Evolutionary conservation across 2,113 vertebrate genomes (phyloP), one percentile per base, ranked within the genome.

Genomic region (Mormyrus lacerda): DNA sequence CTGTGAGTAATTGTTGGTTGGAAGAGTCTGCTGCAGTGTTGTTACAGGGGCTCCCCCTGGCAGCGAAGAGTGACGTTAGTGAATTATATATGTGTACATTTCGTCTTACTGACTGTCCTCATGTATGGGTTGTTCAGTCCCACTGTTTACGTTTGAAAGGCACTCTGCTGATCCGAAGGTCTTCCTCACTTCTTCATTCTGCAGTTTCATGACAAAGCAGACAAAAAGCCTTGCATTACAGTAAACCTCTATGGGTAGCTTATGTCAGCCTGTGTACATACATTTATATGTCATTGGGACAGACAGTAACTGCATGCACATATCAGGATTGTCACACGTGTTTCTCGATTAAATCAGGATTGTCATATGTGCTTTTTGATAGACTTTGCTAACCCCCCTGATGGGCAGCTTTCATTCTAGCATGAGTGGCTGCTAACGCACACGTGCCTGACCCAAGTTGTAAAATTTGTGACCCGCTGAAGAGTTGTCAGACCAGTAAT

Each of bases 401-500:
- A 42, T 42, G 35, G 82, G 44, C 42, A 42, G 39, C 42, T 21
- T 44, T 21, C 27, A 19, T 21, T 31, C 15, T 84, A 84, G 44
- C 39, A 10, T 82, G 76, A 44, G 76, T 50, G 45, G n/a, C 84
- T 31, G 47, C 7, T 93, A 93, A 93, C 92, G 92, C 91, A 93
- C 92, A 90, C 58, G 82, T 84, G 82, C 89, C 91, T 90, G 92
- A 89, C 91, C 92, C 89, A 45, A 58, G 91, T 86, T 85, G 93
- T 90, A 94, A 93, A 93, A 88, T 89, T 73, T 93, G 91, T 93
- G 94, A 94, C 93, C 93, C 90, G 90, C 92, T 87, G 90, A 89
- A 91, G 92, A 91, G 91, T 93, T 93, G 93, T 91, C 89, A 91
- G 91, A 88, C 88, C 92, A 94, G 92, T 94, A 93, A 94, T 93